These are phyloP conservation scores for Anticlea derivata DNA, from an alignment of 2,888 invertebrate species.

Conservation along the genomic window DNA sequence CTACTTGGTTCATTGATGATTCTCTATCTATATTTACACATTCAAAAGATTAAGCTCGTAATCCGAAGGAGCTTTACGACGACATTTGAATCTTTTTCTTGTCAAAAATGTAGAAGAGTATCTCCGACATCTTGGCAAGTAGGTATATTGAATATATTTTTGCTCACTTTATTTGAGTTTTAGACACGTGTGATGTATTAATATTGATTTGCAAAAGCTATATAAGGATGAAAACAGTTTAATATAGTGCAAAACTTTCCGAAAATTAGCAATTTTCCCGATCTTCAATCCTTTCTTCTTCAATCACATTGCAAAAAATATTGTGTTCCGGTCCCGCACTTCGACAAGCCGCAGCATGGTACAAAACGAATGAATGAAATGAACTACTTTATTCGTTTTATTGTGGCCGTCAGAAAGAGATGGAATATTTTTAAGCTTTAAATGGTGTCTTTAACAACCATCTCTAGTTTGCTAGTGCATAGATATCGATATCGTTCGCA, in stretches of 20 bases:
- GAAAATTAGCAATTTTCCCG: slow-evolving; percentile 61
- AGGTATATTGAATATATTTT: slow-evolving; percentile 58
- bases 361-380: too few relatives aligned
- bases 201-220: slow-evolving; percentile 32
- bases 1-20: slow-evolving; percentile 73
- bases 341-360: slow-evolving; percentile 15
- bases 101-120: slow-evolving; percentile 76
- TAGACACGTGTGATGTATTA: slow-evolving; percentile 38
- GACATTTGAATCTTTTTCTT: slow-evolving; percentile 72
- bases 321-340: slow-evolving; percentile 40
- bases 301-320: slow-evolving; percentile 78
- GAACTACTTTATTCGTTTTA: too few relatives aligned
- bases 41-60: slow-evolving; percentile 69
- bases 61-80: slow-evolving; percentile 58
- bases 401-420: slow-evolving; percentile 10
- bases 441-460: too few relatives aligned
- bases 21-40: slow-evolving; percentile 77
- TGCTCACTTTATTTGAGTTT: slow-evolving; percentile 49
- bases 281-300: slow-evolving; percentile 56
- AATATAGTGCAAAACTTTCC: slow-evolving; percentile 40
- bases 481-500: too few relatives aligned
- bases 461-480: too few relatives aligned
- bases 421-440: too few relatives aligned
- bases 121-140: slow-evolving; percentile 80
- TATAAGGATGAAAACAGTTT: slow-evolving; percentile 1